phyloP scores from a whole-genome alignment of 2,888 invertebrate species.

The Corythucha ciliata region DNA sequence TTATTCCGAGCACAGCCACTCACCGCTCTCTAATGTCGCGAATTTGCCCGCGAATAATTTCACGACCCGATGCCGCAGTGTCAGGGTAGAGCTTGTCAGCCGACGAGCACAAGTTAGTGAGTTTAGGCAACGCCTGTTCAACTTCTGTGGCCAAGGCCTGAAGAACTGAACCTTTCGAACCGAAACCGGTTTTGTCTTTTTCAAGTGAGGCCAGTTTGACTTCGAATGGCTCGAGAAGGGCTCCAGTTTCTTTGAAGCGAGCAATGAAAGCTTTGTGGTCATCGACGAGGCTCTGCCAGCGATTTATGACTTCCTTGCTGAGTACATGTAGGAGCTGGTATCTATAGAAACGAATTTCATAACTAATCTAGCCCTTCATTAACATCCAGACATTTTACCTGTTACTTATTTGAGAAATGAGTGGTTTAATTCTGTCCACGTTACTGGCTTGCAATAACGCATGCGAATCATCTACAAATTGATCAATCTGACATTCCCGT shows the following conservation, averaged over 20 bases:
- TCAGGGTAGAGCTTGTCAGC: constrained; percentile 88
- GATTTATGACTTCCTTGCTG: constrained; percentile 76
- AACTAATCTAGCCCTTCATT: background rate
- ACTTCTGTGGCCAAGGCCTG: constrained; percentile 66
- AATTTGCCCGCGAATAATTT: constrained; percentile 76
- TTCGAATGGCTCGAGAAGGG: constrained; percentile 71
- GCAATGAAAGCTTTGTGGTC: constrained; percentile 73
- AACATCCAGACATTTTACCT: constrained; percentile 42
- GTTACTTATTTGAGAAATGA: constrained; percentile 81
- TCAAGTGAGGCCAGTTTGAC: constrained; percentile 56
- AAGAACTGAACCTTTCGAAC: constrained; percentile 57
- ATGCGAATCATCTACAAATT: constrained; percentile 83
- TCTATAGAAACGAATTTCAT: background rate
- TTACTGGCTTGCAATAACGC: constrained; percentile 72
- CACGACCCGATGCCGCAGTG: constrained; percentile 84
- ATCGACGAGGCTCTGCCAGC: constrained; percentile 72
- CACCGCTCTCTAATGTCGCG: constrained; percentile 60
- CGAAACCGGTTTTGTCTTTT: constrained; percentile 50
- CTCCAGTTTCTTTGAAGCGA: constrained; percentile 60
- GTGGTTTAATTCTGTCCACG: constrained; percentile 73
- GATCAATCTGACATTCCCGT: constrained; percentile 77
- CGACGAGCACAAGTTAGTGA: constrained; percentile 61
- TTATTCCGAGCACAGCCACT: background rate
- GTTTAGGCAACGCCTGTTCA: constrained; percentile 61
- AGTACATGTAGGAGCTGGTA: constrained; percentile 70